Evolutionary conservation across 2,888 invertebrate genomes (phyloP).

Genomic region (Melolontha melolontha): DNA sequence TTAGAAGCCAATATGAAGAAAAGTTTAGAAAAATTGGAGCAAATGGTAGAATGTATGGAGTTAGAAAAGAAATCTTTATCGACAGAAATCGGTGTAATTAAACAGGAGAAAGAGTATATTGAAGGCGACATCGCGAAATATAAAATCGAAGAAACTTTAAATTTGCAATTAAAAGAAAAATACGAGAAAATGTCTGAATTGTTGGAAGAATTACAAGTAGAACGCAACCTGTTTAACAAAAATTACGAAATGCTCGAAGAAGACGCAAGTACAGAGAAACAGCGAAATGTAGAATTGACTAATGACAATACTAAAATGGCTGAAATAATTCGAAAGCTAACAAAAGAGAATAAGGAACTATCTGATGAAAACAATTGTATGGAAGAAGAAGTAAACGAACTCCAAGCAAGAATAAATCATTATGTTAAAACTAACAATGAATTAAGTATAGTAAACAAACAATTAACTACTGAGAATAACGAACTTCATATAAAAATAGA

Average conservation of each 20-base stretch:
- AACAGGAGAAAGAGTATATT: conserved; percentile 7
- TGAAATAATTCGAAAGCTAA: conserved; percentile 2
- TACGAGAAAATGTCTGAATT: conserved; percentile 1
- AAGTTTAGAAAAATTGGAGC: conserved; percentile 1
- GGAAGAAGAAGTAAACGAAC: background rate
- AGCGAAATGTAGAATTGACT: background rate
- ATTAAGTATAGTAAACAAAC: conserved; percentile 3
- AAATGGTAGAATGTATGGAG: conserved; percentile 1
- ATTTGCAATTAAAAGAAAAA: conserved; percentile 14
- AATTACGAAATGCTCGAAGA: conserved; percentile 1
- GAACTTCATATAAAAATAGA: conserved; percentile 23
- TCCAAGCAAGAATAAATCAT: conserved; percentile 4
- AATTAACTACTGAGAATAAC: conserved; percentile 25
- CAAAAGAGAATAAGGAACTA: background rate
- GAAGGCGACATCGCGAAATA: conserved; percentile 1
- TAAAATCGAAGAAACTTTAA: conserved; percentile 7
- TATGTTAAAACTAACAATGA: conserved; percentile 16
- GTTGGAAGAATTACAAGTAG: conserved; percentile 19
- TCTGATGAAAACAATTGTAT: background rate
- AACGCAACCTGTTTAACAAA: background rate
- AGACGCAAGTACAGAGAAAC: background rate
- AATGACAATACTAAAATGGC: conserved; percentile 1
- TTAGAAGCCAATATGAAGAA: conserved; percentile 16
- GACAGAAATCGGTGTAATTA: conserved; percentile 1
- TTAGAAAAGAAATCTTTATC: background rate